phyloP scores from a whole-genome alignment of 2,888 invertebrate species.

The Chirona hameri region DNA sequence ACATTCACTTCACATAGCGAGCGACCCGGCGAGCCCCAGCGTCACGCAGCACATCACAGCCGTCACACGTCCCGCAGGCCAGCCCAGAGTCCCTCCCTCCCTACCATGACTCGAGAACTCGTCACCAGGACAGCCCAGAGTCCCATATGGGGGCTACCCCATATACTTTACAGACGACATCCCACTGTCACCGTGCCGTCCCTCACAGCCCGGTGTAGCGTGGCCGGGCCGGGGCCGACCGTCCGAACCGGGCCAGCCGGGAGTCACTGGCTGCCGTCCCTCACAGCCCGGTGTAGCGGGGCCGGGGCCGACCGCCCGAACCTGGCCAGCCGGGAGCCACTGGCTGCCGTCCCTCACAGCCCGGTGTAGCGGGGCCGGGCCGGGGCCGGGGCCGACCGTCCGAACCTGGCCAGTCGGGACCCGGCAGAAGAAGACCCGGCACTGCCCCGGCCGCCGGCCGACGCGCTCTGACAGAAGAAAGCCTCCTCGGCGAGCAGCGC shows the following conservation, averaged over 20 bases:
- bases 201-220: not conserved
- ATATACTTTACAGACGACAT: too few relatives aligned
- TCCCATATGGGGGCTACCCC: too few relatives aligned
- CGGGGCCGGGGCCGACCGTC: not conserved
- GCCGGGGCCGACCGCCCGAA: too few relatives aligned
- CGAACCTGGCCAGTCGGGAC: not conserved
- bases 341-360: not conserved
- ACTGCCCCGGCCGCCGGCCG: not conserved
- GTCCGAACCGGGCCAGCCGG: not conserved
- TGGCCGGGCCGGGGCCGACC: not conserved
- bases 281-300: too few relatives aligned
- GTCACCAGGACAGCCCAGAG: too few relatives aligned
- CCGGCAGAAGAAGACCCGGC: not conserved
- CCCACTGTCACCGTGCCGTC: too few relatives aligned
- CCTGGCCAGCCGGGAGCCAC: too few relatives aligned
- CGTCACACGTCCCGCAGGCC: not conserved
- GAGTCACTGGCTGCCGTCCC: too few relatives aligned
- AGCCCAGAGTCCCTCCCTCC: not conserved
- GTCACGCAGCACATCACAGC: not conserved
- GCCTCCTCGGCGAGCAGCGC: conserved; percentile 75
- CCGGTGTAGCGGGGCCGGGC: not conserved
- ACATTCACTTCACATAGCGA: too few relatives aligned
- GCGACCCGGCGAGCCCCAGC: not conserved
- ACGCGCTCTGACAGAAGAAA: conserved; percentile 63
- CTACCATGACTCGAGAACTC: not conserved